Percentiles rank a stretch among this genome's conserved stretches.
phyloP scores from a whole-genome alignment of 2,888 invertebrate genomes.

The Parnassius mnemosyne region DNA sequence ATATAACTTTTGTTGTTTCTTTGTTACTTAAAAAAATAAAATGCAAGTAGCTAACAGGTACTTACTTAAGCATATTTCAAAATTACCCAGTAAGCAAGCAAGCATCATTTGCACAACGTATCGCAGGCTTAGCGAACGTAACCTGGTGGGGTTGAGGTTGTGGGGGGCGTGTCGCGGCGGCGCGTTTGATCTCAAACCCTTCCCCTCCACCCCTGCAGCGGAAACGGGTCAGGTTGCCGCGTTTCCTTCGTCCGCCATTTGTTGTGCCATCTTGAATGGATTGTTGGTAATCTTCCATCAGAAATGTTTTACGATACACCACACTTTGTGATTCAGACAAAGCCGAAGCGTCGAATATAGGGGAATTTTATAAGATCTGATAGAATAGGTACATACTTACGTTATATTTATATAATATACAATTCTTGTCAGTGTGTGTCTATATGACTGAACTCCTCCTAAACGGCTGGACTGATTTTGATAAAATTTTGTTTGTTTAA shows the following conservation, averaged over 20 bases:
- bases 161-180: slow-evolving; percentile 30
- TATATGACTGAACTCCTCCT: too few relatives aligned
- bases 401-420: too few relatives aligned
- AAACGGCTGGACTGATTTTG: too few relatives aligned
- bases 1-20: too few relatives aligned
- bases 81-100: slow-evolving; percentile 2
- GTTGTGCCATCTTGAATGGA: slow-evolving; percentile 8
- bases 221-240: slow-evolving; percentile 43
- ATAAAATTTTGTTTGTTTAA: too few relatives aligned
- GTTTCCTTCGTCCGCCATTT: slow-evolving; percentile 38
- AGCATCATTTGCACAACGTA: not conserved
- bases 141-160: slow-evolving; percentile 10
- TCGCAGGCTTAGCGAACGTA: not conserved
- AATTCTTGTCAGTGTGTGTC: too few relatives aligned
- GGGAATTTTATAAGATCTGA: too few relatives aligned
- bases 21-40: too few relatives aligned
- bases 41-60: not conserved
- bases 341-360: too few relatives aligned
- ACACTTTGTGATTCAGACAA: too few relatives aligned
- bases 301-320: not conserved
- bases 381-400: too few relatives aligned
- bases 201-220: slow-evolving; percentile 29
- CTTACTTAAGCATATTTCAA: not conserved
- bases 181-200: slow-evolving; percentile 27
- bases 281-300: slow-evolving; percentile 3